These are phyloP conservation scores for Lasiurus cinereus DNA, from an alignment of 2,113 vertebrate species.

Conservation along the genomic window DNA sequence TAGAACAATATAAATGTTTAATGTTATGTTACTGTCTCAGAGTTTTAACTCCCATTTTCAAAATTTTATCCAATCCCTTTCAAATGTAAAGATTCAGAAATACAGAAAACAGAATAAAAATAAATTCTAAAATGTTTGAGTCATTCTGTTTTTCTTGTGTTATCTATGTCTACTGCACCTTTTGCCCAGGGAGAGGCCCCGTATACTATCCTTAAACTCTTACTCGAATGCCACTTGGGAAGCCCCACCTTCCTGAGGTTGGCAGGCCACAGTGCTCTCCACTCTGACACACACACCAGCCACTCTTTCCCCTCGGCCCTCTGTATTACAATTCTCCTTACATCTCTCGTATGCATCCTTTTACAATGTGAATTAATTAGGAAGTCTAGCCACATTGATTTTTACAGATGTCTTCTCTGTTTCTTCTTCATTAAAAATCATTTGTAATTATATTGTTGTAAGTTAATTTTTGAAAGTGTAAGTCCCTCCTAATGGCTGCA, in stretches of 20 bases:
- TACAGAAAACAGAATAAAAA: not conserved
- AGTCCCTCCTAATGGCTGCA: not conserved
- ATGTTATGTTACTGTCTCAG: not conserved
- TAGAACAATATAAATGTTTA: not conserved
- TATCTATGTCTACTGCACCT: not conserved
- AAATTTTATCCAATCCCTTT: conserved; percentile 29
- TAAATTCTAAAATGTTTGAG: not conserved
- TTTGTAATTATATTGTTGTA: conserved; percentile 61
- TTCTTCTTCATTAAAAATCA: conserved; percentile 54
- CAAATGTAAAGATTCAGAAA: not conserved
- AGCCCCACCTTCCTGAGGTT: not conserved
- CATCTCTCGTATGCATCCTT: not conserved
- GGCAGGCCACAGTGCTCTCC: not conserved
- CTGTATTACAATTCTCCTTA: not conserved
- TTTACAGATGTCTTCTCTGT: not conserved
- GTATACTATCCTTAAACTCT: not conserved
- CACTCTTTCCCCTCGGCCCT: not conserved
- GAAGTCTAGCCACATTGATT: conserved; percentile 69
- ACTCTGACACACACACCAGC: not conserved
- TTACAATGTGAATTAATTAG: conserved; percentile 33
- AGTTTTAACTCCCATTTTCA: not conserved
- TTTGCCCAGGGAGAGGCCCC: not conserved
- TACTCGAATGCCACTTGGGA: not conserved
- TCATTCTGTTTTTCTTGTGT: not conserved
- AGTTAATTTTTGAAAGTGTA: conserved; percentile 44